phyloP scores from a whole-genome alignment of 1,140 invertebrate species.

The Drosophila simulans region DNA sequence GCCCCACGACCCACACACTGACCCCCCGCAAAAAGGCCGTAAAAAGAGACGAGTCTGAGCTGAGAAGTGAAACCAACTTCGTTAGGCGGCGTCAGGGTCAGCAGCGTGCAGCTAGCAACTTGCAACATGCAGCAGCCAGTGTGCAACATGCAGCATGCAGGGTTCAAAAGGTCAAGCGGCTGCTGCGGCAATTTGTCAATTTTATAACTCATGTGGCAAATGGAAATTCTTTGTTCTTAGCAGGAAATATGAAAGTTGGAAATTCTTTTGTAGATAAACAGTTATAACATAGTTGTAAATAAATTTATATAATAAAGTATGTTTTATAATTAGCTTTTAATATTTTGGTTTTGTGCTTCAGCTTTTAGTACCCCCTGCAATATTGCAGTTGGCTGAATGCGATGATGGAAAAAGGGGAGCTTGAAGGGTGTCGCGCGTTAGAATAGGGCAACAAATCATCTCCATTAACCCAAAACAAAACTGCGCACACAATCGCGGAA shows the following conservation, averaged over 20 bases:
- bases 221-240: background rate
- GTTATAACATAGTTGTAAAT: background rate
- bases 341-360: background rate
- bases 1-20: slow-evolving; percentile 73
- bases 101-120: slow-evolving; percentile 27
- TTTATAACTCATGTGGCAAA: slow-evolving; percentile 58
- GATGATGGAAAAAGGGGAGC: background rate
- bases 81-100: slow-evolving; percentile 70
- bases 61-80: slow-evolving; percentile 39
- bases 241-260: background rate
- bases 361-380: slow-evolving; percentile 10
- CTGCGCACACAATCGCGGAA: slow-evolving; percentile 81
- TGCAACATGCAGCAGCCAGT: slow-evolving; percentile 20
- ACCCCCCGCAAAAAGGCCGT: slow-evolving; percentile 39
- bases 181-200: slow-evolving; percentile 79
- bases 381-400: background rate
- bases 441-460: slow-evolving; percentile 84
- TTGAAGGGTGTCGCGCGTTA: slow-evolving; percentile 49
- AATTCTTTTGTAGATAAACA: background rate
- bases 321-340: background rate
- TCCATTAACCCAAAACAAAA: slow-evolving; percentile 84
- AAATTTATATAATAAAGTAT: background rate
- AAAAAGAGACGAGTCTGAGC: slow-evolving; percentile 11
- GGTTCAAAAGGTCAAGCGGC: slow-evolving; percentile 59
- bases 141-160: slow-evolving; percentile 24